phyloP scores from a whole-genome alignment of 2,113 vertebrate genomes.

The Ictidomys tridecemlineatus region DNA sequence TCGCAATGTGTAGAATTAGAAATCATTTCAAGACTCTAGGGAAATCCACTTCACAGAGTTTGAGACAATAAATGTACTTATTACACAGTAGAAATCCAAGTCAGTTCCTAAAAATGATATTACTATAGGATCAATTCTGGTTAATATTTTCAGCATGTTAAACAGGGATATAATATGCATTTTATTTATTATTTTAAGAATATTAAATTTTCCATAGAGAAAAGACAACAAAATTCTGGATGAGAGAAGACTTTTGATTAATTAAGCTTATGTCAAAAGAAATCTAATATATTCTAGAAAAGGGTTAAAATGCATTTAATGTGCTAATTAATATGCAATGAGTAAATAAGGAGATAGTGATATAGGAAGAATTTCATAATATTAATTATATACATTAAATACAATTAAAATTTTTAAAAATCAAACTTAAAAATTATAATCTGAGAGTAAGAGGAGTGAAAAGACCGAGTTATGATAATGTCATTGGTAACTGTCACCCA shows the following conservation, averaged over 20 bases:
- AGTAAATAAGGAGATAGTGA: background rate
- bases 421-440: background rate
- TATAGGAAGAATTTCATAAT: background rate
- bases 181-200: background rate
- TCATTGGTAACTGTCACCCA: background rate
- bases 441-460: too few species aligned
- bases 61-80: background rate
- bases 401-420: background rate
- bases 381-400: background rate
- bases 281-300: background rate
- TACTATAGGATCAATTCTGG: background rate
- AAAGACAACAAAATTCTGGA: background rate
- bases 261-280: background rate
- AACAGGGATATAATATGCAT: background rate
- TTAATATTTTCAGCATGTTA: background rate
- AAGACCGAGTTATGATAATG: background rate
- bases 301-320: background rate
- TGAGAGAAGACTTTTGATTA: background rate
- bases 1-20: background rate
- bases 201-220: background rate
- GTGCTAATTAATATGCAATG: background rate
- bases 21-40: background rate
- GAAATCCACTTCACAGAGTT: background rate
- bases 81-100: background rate
- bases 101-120: background rate